Conservation (phyloP, 2,888 invertebrate species). For the Pedicia rivosa region DNA sequence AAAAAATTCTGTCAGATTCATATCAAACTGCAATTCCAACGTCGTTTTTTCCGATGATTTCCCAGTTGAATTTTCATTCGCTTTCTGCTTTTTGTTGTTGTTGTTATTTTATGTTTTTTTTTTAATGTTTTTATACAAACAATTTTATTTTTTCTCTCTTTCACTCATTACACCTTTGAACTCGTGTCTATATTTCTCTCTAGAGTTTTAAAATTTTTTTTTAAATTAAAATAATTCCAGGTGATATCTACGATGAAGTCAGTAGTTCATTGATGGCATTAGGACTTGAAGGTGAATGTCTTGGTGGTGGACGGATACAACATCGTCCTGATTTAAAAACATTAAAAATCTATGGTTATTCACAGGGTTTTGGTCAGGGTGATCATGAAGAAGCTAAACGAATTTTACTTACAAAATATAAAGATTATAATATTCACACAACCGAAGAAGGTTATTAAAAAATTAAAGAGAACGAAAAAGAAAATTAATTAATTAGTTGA, state of each 20-base stretch:
- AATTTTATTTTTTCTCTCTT: too few species aligned
- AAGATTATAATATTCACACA: conserved; percentile 61
- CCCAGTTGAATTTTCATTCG: too few species aligned
- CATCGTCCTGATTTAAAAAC: conserved; percentile 62
- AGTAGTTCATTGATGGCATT: conserved; percentile 21
- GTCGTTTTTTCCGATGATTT: too few species aligned
- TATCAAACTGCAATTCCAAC: too few species aligned
- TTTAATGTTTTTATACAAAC: too few species aligned
- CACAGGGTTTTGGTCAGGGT: conserved; percentile 80
- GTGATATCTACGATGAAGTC: conserved; percentile 63
- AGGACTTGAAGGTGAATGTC: conserved; percentile 57
- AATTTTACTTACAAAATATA: conserved; percentile 55
- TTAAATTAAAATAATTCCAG: conserved; percentile 30
- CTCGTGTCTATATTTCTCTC: too few species aligned
- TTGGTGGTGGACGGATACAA: conserved; percentile 86
- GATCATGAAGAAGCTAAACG: conserved; percentile 67
- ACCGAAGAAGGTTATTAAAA: conserved; percentile 44
- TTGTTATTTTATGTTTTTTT: too few species aligned
- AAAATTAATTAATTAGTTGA: too few species aligned
- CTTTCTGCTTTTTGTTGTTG: too few species aligned
- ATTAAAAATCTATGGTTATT: conserved; percentile 85
- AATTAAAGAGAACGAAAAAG: too few species aligned
- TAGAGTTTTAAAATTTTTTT: conserved; percentile 6
- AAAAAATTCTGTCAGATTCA: too few species aligned
- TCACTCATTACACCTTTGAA: too few species aligned